Conservation (phyloP, 2,888 invertebrate genomes). For the Nemotelus pantherinus region DNA sequence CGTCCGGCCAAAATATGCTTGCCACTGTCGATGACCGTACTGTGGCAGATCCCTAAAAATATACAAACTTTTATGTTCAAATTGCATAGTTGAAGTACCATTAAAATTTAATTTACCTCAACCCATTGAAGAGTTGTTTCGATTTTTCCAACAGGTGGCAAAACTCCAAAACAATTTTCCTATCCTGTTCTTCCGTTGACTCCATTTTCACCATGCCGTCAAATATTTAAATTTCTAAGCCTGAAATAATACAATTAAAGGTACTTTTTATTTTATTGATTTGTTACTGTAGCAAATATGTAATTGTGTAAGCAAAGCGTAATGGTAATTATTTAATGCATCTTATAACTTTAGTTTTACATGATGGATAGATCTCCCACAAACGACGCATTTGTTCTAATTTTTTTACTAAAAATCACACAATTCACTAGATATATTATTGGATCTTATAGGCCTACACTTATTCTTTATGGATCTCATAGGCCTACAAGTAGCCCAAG, state of each 20-base stretch:
- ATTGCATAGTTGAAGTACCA: too few species aligned
- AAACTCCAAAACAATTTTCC: slow-evolving; percentile 94
- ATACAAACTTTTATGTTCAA: neutral
- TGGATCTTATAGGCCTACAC: too few species aligned
- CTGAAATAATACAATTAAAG: slow-evolving; percentile 10
- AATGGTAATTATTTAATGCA: too few species aligned
- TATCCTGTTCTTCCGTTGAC: slow-evolving; percentile 85
- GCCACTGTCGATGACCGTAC: slow-evolving; percentile 98
- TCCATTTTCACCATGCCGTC: slow-evolving; percentile 78
- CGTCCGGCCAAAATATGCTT: slow-evolving; percentile 94
- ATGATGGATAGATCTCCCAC: too few species aligned
- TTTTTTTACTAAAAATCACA: too few species aligned
- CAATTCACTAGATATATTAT: too few species aligned
- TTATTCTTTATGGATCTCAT: too few species aligned
- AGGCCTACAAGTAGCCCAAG: too few species aligned
- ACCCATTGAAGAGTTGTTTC: slow-evolving; percentile 95
- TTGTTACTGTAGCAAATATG: too few species aligned
- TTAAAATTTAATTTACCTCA: slow-evolving; percentile 71
- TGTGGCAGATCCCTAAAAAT: slow-evolving; percentile 90
- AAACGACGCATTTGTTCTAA: too few species aligned
- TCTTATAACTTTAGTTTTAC: too few species aligned
- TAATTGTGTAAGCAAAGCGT: too few species aligned
- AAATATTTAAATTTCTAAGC: slow-evolving; percentile 44
- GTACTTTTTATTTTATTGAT: neutral
- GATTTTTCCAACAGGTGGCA: slow-evolving; percentile 96